Base-by-base conservation (phyloP, 2,797 vertebrate species). In the Allobates femoralis region DNA sequence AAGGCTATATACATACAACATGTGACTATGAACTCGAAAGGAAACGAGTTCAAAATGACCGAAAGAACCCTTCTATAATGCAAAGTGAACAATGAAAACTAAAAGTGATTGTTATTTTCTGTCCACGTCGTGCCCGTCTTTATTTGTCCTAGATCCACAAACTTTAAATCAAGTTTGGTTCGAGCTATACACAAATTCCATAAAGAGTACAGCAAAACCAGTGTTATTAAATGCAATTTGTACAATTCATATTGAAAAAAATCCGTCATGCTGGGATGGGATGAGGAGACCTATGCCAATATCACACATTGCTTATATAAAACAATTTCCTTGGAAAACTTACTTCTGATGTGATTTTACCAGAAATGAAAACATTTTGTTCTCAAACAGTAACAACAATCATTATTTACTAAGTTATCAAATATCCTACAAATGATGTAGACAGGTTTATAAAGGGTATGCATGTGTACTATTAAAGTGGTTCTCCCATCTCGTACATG, bases 221-320 rank as follows among this genome's bases (percentile, higher is more conserved):
- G 23, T 26, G 51, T 71, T 11, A 34, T 1, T 16, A 21, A 46
- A 64, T 80, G 62, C 23, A 14, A 82, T 55, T 82, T 55, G 15
- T 81, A 34, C 58, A 46, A 46, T 79, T 37, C 37, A 3, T 64
- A 41, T 21, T 46, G 19, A 15, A 12, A 69, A n/a, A 46, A 74
- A 46, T 32, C 74, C 62, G 26, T 51, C 82, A 23, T 84, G 62
- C 69, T 62, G 81, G 37, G 67, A 75, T 74, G 28, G 32, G 10
- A 74, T 56, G 26, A 60, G 23, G 34, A 75, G 75, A 23, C 62
- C 46, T 16, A 74, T 60, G 41, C 11, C 26, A 71, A 82, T 62
- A 75, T 84, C 82, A 62, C 82, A 84, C 71, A 50, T 84, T 37
- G 8, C 55, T 84, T 84, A 30, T 84, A 62, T 75, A 76, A 50